These are phyloP conservation scores for Biston stratarius DNA, from an alignment of 2,888 invertebrate species.

Conservation along the genomic window DNA sequence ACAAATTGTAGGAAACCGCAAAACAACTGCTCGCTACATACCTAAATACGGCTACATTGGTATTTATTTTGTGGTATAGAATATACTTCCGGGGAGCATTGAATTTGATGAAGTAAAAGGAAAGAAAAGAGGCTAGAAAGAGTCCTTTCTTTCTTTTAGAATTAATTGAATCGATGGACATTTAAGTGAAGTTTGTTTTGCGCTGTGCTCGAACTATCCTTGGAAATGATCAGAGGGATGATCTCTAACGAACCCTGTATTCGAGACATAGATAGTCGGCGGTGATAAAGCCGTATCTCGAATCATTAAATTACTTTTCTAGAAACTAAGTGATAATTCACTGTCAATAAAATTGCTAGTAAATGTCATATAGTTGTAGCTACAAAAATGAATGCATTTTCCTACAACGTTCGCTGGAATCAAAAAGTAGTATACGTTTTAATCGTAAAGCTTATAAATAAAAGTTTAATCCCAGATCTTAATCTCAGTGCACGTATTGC, in stretches of 20 bases:
- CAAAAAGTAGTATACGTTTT: background rate
- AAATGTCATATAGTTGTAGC: no score
- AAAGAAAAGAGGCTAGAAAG: no score
- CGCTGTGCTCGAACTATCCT: constrained; percentile 45
- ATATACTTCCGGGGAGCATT: constrained; percentile 20
- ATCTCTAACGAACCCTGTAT: constrained; percentile 77
- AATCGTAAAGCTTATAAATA: background rate
- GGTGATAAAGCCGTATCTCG: constrained; percentile 59
- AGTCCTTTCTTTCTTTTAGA: constrained; percentile 23
- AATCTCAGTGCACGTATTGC: constrained; percentile 9
- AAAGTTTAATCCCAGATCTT: constrained; percentile 26
- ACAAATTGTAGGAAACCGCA: constrained; percentile 37
- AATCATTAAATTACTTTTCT: constrained; percentile 57
- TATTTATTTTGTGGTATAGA: constrained; percentile 20
- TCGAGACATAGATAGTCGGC: constrained; percentile 63
- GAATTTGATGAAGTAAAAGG: constrained; percentile 28
- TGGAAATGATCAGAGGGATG: constrained; percentile 76
- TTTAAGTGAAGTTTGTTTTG: background rate
- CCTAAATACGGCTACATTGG: constrained; percentile 23
- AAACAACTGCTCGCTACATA: constrained; percentile 18
- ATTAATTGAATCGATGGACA: constrained; percentile 42
- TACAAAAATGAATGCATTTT: background rate
- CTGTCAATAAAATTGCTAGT: no score
- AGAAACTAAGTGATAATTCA: constrained; percentile 44
- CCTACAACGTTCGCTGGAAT: background rate